A percentile compares a stretch with the other conserved stretches of the same genome.
Evolutionary conservation across 2,797 vertebrate genomes (phyloP).

Genomic region (Hafferia zeledoni): DNA sequence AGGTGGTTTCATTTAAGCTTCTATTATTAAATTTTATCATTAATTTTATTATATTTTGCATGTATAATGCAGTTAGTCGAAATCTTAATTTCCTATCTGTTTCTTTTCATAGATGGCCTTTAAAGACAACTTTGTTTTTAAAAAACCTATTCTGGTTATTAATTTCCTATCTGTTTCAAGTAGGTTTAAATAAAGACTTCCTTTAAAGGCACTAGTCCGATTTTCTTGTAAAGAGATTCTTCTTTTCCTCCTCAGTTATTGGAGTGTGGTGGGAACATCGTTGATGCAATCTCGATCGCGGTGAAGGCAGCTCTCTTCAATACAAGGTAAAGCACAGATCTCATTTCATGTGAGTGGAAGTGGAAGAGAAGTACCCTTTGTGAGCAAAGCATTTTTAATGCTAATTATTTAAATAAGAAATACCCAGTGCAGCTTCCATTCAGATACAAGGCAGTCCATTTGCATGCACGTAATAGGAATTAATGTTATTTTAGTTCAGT

Average conservation of each 20-base stretch:
- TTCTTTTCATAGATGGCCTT: neutral
- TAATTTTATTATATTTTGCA: neutral
- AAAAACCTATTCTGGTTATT: neutral
- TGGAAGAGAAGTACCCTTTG: neutral
- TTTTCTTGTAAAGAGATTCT: conserved; percentile 7
- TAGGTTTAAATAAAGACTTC: neutral
- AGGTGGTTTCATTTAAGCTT: neutral
- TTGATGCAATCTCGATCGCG: conserved; percentile 92
- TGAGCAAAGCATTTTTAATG: neutral
- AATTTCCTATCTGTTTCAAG: neutral
- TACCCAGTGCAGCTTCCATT: neutral
- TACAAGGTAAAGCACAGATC: conserved; percentile 84
- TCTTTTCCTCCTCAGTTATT: conserved; percentile 82
- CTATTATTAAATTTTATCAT: neutral
- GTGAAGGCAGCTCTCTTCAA: conserved; percentile 97
- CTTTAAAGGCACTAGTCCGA: neutral
- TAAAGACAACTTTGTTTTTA: neutral
- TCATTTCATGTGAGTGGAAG: neutral
- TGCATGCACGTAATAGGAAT: neutral
- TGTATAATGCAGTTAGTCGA: neutral
- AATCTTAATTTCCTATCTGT: conserved; percentile 1
- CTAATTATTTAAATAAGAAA: neutral
- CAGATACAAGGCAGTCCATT: neutral
- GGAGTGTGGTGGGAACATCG: conserved; percentile 95
- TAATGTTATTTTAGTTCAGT: neutral